Conservation (phyloP, 2,797 vertebrate species). For the Astyanax mexicanus region DNA sequence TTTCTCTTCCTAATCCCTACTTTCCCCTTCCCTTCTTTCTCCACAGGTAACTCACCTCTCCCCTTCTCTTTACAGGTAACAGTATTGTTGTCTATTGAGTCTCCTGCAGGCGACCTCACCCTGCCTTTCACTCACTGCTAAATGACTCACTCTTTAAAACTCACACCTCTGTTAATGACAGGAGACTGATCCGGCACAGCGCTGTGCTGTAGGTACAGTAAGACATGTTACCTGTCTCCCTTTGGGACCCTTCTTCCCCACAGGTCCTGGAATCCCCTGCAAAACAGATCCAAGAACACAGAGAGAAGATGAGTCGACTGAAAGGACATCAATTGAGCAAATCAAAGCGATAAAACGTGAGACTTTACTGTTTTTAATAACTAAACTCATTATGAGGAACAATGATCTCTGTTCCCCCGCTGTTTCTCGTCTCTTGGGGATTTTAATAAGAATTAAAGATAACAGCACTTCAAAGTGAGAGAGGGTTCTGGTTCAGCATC, state of each 20-base stretch:
- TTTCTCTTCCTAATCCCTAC: not conserved
- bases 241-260: constrained; percentile 89
- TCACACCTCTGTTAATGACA: not conserved
- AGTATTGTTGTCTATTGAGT: not conserved
- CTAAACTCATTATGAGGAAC: constrained; percentile 3
- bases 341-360: no score
- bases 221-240: constrained; percentile 86
- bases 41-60: not conserved
- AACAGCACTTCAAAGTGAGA: not conserved
- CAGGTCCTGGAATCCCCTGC: constrained; percentile 87
- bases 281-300: constrained; percentile 54
- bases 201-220: not conserved
- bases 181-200: not conserved
- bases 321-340: no score
- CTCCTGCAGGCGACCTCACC: not conserved
- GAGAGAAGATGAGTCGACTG: constrained; percentile 11
- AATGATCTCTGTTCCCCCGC: not conserved
- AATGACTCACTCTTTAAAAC: not conserved
- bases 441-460: not conserved
- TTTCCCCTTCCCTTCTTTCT: not conserved
- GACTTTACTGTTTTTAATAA: not conserved
- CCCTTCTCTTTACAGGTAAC: not conserved
- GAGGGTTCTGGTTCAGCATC: not conserved
- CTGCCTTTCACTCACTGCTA: constrained; percentile 11
- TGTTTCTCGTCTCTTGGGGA: not conserved